phyloP scores from a whole-genome alignment of 2,113 vertebrate genomes.

The Marmota monax region DNA sequence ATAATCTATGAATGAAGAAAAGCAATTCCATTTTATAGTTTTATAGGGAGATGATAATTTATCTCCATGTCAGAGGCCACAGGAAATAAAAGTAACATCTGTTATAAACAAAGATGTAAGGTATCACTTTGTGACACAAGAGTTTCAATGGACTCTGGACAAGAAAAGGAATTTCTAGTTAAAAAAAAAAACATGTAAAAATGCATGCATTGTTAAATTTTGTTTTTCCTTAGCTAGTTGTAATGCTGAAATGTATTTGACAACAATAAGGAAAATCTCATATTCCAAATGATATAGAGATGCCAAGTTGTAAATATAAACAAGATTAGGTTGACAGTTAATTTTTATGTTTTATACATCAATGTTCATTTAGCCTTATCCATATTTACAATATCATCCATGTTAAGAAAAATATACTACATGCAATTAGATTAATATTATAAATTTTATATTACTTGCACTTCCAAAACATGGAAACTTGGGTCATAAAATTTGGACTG shows the following conservation, averaged over 20 bases:
- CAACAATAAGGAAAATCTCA: not conserved
- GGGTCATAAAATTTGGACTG: constrained; percentile 37
- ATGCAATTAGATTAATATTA: constrained; percentile 37
- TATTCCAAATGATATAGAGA: not conserved
- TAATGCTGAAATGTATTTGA: not conserved
- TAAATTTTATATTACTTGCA: not conserved
- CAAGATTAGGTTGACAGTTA: constrained; percentile 37
- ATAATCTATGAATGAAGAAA: constrained; percentile 74
- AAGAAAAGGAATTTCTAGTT: constrained; percentile 14
- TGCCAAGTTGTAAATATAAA: constrained; percentile 33
- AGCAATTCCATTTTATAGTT: constrained; percentile 55
- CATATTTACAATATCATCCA: not conserved
- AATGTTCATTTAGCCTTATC: constrained; percentile 36
- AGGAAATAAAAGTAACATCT: not conserved
- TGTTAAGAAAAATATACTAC: not conserved
- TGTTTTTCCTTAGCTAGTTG: not conserved
- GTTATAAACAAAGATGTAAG: constrained; percentile 10
- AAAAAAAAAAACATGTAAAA: not conserved
- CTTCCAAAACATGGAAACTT: not conserved
- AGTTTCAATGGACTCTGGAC: not conserved
- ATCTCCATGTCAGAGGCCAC: not conserved
- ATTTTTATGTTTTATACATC: constrained; percentile 64
- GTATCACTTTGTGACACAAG: not conserved
- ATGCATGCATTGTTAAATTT: not conserved
- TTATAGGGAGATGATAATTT: constrained; percentile 60